phyloP scores from a whole-genome alignment of 2,797 vertebrate species.

The Gymnoscopelus microlampas region DNA sequence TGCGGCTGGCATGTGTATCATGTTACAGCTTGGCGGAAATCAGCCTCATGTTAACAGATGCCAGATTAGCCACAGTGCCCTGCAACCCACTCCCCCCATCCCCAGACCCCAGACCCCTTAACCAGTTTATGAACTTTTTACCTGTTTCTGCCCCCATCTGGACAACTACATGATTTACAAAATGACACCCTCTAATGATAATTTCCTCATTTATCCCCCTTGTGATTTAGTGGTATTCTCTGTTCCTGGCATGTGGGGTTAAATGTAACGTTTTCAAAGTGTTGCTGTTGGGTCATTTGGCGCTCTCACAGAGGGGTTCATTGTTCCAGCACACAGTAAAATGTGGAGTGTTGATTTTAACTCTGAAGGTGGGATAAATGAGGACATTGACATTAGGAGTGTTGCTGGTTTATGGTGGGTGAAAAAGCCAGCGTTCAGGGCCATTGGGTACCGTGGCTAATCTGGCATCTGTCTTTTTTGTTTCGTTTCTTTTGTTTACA shows the following conservation, averaged over 20 bases:
- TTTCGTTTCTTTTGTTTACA: too few species aligned
- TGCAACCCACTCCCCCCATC: conserved; percentile 34
- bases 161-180: conserved; percentile 38
- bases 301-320: conserved; percentile 21
- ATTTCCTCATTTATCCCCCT: not conserved
- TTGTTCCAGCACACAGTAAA: conserved; percentile 51
- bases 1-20: conserved; percentile 60
- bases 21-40: conserved; percentile 78
- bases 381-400: too few species aligned
- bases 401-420: too few species aligned
- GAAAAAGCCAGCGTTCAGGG: too few species aligned
- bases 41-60: conserved; percentile 83
- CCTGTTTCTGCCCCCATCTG: conserved; percentile 45
- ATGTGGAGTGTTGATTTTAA: conserved; percentile 38
- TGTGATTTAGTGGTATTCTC: conserved; percentile 17
- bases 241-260: conserved; percentile 25
- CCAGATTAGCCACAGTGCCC: conserved; percentile 81
- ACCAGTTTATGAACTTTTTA: conserved; percentile 45
- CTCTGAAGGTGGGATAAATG: too few species aligned
- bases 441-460: too few species aligned
- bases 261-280: conserved; percentile 31
- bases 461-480: too few species aligned
- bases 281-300: conserved; percentile 18
- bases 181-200: conserved; percentile 19
- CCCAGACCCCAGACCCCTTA: not conserved